These are phyloP conservation scores for Sitophilus oryzae DNA, from an alignment of 1,140 invertebrate genomes.

Conservation along the genomic window DNA sequence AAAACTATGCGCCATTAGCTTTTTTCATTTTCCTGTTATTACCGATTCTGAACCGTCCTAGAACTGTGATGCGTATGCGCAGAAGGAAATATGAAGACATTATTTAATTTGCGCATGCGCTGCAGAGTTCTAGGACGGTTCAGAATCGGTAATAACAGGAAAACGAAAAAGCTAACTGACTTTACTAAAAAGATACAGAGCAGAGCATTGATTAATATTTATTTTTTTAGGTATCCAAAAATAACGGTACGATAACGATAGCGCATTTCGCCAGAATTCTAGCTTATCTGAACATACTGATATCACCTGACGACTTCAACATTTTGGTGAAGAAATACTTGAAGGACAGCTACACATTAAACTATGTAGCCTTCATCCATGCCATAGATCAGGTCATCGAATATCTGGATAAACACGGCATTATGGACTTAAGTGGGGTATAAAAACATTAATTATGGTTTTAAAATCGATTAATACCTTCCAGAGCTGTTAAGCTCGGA, in stretches of 20 bases:
- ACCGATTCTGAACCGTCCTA: too few species aligned
- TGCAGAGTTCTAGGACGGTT: too few species aligned
- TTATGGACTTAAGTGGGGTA: slow-evolving; percentile 51
- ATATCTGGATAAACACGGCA: slow-evolving; percentile 53
- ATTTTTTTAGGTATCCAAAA: slow-evolving; percentile 59
- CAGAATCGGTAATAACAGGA: too few species aligned
- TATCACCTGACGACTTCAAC: slow-evolving; percentile 60
- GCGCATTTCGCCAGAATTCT: slow-evolving; percentile 63
- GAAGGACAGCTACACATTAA: slow-evolving; percentile 63
- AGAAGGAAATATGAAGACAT: too few species aligned
- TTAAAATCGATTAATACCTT: not conserved
- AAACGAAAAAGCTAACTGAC: too few species aligned
- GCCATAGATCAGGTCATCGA: slow-evolving; percentile 48
- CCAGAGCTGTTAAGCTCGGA: too few species aligned
- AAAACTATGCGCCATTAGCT: too few species aligned
- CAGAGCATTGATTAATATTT: too few species aligned
- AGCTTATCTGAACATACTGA: slow-evolving; percentile 57
- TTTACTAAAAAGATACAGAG: too few species aligned
- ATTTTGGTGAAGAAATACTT: slow-evolving; percentile 61
- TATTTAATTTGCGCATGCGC: too few species aligned
- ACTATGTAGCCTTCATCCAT: slow-evolving; percentile 65
- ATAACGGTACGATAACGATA: slow-evolving; percentile 62
- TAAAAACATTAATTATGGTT: slow-evolving; percentile 18
- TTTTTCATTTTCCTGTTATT: too few species aligned
- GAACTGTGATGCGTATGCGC: too few species aligned